phyloP scores from a whole-genome alignment of 2,888 invertebrate genomes.

The Stramonita haemastoma region DNA sequence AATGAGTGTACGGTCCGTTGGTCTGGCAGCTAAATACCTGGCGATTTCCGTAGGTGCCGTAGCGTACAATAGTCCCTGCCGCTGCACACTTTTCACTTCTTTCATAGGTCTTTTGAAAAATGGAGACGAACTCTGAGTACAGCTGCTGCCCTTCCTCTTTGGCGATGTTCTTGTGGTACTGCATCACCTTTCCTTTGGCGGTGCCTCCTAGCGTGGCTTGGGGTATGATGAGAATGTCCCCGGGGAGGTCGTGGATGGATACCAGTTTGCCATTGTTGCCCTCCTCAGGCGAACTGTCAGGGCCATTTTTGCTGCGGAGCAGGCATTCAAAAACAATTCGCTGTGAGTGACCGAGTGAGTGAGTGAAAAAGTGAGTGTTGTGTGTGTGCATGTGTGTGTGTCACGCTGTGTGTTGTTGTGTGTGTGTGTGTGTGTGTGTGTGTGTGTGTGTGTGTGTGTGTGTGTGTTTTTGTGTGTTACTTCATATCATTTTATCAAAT shows the following conservation, averaged over 20 bases:
- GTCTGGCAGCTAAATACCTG: constrained; percentile 77
- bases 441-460: constrained; percentile 23
- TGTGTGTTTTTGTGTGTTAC: not conserved
- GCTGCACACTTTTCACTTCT: constrained; percentile 56
- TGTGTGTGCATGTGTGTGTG: too few relatives aligned
- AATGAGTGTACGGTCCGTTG: constrained; percentile 77
- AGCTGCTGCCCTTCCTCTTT: constrained; percentile 75
- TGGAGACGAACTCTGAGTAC: constrained; percentile 69
- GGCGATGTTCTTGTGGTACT: constrained; percentile 78
- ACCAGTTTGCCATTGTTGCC: constrained; percentile 66
- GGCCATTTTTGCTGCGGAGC: constrained; percentile 68
- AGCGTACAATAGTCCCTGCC: constrained; percentile 58
- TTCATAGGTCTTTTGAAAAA: constrained; percentile 56
- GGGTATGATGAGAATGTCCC: constrained; percentile 78
- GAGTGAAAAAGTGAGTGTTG: too few relatives aligned
- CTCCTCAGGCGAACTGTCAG: constrained; percentile 70
- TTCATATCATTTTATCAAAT: too few relatives aligned
- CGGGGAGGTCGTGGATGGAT: constrained; percentile 75
- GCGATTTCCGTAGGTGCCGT: constrained; percentile 78
- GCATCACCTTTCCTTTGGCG: constrained; percentile 77
- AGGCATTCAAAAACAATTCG: too few relatives aligned
- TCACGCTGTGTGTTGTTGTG: too few relatives aligned
- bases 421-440: constrained; percentile 14
- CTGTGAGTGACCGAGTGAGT: too few relatives aligned
- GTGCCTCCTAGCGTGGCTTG: constrained; percentile 79